A percentile compares a stretch with the other conserved stretches of the same genome.
Evolutionary conservation across 1,140 invertebrate genomes (phyloP).

Genomic region (Kradibia gibbosae): DNA sequence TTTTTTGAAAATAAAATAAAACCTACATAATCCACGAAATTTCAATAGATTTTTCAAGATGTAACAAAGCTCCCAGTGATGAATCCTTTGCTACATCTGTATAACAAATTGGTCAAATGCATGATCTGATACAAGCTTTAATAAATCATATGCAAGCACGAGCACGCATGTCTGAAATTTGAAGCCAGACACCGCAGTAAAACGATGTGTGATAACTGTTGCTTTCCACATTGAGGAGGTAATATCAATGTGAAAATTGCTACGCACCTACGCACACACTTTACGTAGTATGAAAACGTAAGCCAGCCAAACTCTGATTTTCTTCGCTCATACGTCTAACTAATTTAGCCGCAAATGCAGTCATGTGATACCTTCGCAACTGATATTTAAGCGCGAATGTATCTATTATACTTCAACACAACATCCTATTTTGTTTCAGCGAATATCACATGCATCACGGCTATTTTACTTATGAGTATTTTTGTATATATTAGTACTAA

Average conservation of each 20-base stretch:
- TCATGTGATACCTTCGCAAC: too few species aligned
- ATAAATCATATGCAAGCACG: background rate
- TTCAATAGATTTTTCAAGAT: too few species aligned
- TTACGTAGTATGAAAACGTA: too few species aligned
- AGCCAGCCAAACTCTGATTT: too few species aligned
- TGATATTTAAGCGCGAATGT: too few species aligned
- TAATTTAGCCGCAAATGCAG: too few species aligned
- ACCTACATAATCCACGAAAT: too few species aligned
- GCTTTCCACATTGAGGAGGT: background rate
- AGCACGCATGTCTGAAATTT: background rate
- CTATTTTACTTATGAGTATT: background rate
- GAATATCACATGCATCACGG: too few species aligned
- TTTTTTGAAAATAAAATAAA: too few species aligned
- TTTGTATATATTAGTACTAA: background rate
- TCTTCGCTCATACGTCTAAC: too few species aligned
- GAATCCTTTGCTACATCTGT: background rate
- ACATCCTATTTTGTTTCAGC: too few species aligned
- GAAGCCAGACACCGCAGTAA: background rate
- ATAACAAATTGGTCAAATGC: background rate
- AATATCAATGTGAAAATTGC: background rate
- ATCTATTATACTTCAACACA: too few species aligned
- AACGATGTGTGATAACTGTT: constrained; percentile 8
- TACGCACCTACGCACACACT: background rate
- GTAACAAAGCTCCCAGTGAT: background rate
- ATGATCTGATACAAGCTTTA: background rate